Evolutionary conservation across 2,888 invertebrate species (phyloP).

Genomic region (Synanthedon andrenaeformis): DNA sequence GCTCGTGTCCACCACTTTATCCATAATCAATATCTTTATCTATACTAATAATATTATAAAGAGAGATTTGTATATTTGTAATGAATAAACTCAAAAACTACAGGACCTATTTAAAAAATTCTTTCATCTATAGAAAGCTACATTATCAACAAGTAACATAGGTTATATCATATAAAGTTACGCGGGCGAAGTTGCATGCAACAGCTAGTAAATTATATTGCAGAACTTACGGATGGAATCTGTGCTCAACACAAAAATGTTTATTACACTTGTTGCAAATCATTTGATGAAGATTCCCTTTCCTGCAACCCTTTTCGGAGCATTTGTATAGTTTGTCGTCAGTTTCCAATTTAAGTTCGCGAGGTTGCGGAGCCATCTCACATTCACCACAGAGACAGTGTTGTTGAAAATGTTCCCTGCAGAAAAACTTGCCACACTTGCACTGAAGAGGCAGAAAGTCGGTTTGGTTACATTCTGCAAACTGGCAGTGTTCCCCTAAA

Average conservation of each 20-base stretch:
- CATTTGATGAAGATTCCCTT: constrained; percentile 73
- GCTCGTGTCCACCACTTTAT: too few species aligned
- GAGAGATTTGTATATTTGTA: too few species aligned
- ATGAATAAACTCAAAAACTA: too few species aligned
- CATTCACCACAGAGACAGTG: constrained; percentile 68
- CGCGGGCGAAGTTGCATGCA: too few species aligned
- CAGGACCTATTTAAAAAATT: too few species aligned
- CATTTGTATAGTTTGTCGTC: constrained; percentile 66
- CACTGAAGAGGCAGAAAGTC: constrained; percentile 81
- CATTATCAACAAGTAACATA: too few species aligned
- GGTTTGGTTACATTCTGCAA: constrained; percentile 72
- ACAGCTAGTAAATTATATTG: background rate
- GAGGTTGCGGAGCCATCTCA: constrained; percentile 45
- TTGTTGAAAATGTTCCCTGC: constrained; percentile 74
- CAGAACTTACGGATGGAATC: constrained; percentile 64
- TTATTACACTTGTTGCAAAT: constrained; percentile 74
- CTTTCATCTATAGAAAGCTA: too few species aligned
- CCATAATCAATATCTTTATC: too few species aligned
- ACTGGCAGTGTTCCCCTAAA: constrained; percentile 75
- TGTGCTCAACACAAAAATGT: constrained; percentile 79
- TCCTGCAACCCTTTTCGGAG: constrained; percentile 67
- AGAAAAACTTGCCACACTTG: constrained; percentile 73
- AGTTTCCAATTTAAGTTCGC: constrained; percentile 42
- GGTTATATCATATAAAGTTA: too few species aligned
- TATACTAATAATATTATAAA: too few species aligned